Percentiles rank a stretch among this genome's conserved stretches.
Conservation (phyloP, 2,113 vertebrate genomes). For the Carettochelys insculpta region DNA sequence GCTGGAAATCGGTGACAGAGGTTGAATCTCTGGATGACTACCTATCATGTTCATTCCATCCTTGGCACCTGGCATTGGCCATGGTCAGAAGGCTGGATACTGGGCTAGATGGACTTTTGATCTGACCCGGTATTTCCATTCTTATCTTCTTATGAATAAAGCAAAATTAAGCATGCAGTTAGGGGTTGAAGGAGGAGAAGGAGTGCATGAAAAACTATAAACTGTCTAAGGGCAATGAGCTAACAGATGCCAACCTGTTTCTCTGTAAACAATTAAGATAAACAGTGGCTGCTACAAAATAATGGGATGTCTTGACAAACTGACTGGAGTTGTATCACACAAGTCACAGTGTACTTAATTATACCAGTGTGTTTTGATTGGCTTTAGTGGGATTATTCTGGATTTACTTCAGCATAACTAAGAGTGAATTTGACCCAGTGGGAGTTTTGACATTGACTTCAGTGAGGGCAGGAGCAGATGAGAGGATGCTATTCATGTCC, state of each 20-base stretch:
- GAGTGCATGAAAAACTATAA: neutral
- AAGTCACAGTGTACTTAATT: neutral
- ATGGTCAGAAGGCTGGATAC: too few relatives aligned
- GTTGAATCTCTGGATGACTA: too few relatives aligned
- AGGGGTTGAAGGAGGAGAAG: neutral
- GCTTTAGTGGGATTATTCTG: neutral
- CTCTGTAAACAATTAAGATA: slow-evolving; percentile 4
- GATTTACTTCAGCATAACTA: neutral
- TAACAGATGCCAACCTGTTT: neutral
- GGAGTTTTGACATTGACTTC: neutral
- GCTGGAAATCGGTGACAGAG: too few relatives aligned
- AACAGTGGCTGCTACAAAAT: neutral
- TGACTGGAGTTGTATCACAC: neutral
- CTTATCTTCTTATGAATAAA: neutral
- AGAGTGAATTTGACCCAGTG: neutral
- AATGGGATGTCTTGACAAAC: neutral
- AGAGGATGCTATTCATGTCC: neutral
- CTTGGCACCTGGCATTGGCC: too few relatives aligned
- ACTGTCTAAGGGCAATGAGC: neutral
- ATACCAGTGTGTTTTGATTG: neutral
- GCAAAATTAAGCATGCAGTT: neutral
- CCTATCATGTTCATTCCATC: too few relatives aligned
- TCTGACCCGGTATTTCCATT: too few relatives aligned
- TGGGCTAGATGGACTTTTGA: too few relatives aligned
- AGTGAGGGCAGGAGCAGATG: neutral